Conservation (phyloP, 2,888 invertebrate genomes). For the Ormyrus labotus region DNA sequence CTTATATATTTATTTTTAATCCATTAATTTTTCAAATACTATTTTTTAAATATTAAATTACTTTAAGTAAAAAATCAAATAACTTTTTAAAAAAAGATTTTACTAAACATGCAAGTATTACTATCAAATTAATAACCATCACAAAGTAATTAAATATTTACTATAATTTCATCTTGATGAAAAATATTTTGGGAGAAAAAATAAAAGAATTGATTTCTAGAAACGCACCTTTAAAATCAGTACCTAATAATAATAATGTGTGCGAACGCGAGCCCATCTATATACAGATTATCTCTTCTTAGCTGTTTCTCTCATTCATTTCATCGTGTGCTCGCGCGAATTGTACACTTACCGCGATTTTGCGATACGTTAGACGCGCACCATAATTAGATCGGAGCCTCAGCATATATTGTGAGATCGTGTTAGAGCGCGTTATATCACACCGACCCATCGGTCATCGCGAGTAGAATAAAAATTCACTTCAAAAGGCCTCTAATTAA, state of each 20-base stretch:
- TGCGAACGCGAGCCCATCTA: background rate
- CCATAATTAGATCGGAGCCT: constrained; percentile 28
- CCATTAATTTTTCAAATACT: background rate
- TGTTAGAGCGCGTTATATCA: constrained; percentile 34
- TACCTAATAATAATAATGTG: background rate
- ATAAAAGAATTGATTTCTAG: background rate
- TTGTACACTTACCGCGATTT: constrained; percentile 9
- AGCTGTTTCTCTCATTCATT: background rate
- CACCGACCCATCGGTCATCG: no score
- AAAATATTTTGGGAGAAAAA: no score
- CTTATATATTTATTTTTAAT: background rate
- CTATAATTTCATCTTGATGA: no score
- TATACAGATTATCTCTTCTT: background rate
- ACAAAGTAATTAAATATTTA: no score
- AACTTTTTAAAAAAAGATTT: no score
- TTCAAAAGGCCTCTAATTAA: no score
- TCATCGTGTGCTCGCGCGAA: constrained; percentile 4
- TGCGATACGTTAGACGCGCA: background rate
- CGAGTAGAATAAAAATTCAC: no score
- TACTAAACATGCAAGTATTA: no score
- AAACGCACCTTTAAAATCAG: constrained; percentile 9
- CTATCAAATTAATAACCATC: no score
- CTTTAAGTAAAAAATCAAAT: no score
- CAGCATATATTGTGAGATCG: background rate
- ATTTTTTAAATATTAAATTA: background rate